phyloP scores from a whole-genome alignment of 2,113 vertebrate species.

The Bos indicus region DNA sequence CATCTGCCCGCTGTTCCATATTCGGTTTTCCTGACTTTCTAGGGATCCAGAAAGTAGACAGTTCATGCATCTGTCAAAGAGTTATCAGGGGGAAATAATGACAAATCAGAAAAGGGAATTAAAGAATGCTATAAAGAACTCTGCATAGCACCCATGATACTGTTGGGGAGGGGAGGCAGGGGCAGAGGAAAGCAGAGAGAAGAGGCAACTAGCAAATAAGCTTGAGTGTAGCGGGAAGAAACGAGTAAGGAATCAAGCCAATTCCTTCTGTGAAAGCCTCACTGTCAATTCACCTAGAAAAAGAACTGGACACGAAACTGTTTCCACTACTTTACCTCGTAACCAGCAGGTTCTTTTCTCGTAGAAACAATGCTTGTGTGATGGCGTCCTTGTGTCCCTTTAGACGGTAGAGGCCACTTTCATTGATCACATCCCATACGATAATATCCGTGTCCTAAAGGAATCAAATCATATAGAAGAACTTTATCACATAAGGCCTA shows the following conservation, averaged over 20 bases:
- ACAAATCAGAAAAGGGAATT: background rate
- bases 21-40: background rate
- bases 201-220: background rate
- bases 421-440: slow-evolving; percentile 97
- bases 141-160: background rate
- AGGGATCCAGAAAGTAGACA: background rate
- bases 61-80: background rate
- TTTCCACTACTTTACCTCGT: slow-evolving; percentile 83
- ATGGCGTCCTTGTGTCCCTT: slow-evolving; percentile 94
- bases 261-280: background rate
- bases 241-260: background rate
- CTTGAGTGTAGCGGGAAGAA: rapidly evolving
- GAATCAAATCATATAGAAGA: background rate
- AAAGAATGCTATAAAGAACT: background rate
- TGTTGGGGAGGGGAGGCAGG: background rate
- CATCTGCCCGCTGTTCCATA: background rate
- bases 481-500: background rate
- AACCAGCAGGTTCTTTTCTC: slow-evolving; percentile 91
- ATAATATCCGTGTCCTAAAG: slow-evolving; percentile 96
- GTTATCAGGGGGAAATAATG: background rate
- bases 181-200: background rate
- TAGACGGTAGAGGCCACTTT: slow-evolving; percentile 94
- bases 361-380: slow-evolving; percentile 90
- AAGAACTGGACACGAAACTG: background rate
- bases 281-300: background rate